Base-by-base conservation (phyloP, 2,797 vertebrate species). In the Coilia nasus region DNA sequence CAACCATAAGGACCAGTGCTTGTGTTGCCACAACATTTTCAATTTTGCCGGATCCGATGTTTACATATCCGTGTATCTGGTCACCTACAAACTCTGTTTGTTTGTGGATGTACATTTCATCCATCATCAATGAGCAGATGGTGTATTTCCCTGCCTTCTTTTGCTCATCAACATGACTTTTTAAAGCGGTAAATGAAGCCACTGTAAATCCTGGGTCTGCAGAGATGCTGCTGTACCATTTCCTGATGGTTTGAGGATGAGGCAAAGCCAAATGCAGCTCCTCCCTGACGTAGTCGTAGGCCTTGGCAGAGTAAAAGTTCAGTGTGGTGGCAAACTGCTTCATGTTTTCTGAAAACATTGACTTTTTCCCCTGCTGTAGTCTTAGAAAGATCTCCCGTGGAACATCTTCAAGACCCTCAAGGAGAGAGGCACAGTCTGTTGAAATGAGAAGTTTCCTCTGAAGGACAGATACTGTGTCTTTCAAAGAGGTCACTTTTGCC, bases 291-390 rank as follows among this genome's bases (percentile, higher is more conserved):
- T 60, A 60, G 6, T 60, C 57, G 21, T 60, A 60, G 6, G 60
- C n/a, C 23, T 64, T 64, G 6, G 60, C n/a, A 64, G 60, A 64
- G 5, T 64, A 64, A 64, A 64, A 64, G 11, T 64, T n/a, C 60
- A 64, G 60, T 64, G 60, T 64, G 6, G 60, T 64, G 60, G n/a
- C 60, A 64, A 64, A 64, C 6, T 64, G 60, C 60, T 25, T 64
- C 60, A 64, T 23, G n/a, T 10, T 25, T 23, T 64, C 60, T 2
- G 60, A 64, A 64, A 59, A 59, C 15, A 59, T 1, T 19, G 57
- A 19, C 57, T 21, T 59, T 19, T 17, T 59, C 17, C 14, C 14
- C 57, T 15, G 12, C 19, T 59, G 57, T 3, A 59, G 14, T 56
- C 54, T 56, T 10, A 0, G 11, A 12, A 56, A 56, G 0, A 56